Base-by-base conservation (phyloP, 2,888 invertebrate species). In the Sminthurides aquaticus region DNA sequence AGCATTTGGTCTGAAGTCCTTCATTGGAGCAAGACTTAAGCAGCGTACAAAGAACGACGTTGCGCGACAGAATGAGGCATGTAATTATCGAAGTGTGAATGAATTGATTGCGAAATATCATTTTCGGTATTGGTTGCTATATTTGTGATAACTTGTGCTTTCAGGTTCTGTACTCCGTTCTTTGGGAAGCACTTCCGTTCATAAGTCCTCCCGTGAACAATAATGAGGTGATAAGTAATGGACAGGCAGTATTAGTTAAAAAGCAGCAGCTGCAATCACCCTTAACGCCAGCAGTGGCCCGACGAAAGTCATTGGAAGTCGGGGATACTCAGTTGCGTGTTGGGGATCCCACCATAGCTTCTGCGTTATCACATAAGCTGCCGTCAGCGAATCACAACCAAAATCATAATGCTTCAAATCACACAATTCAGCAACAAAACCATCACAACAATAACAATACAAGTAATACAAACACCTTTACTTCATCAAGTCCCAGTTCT, bases 171-270 rank as follows among this genome's bases (percentile, higher is more conserved):
- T 67, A 72, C 61, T 70, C 72, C 58, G 65, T 74, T 26, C 66
- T 74, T 49, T 73, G 73, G 73, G 74, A 74, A 59, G 74, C 74
- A 62, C 71, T 74, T 70, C 73, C 73, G 49, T 69, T 72, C 61
- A 71, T 68, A 49, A 68, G 69, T 64, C 57, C 73, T 66, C 73
- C 72, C 62, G 71, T 71, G 65, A 72, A 72, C 66, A 72, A 74
- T 63, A 72, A 74, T 65, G 72, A 74, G 70, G 72, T 71, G 72
- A 69, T 72, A 69, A 71, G 67, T 49, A 71, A 72, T 54, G 72
- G 74, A 62, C 68, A 67, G 67, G 70, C 73, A 71, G 71, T 72
- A 71, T 61, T 70, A 64, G 71, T 71, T 60, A 71, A 72, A 60
- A 68, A 72, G 60, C 69, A 69, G 61, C 66, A 62, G 62, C 62